phyloP scores from a whole-genome alignment of 1,140 invertebrate genomes.

The Reticulitermes speratus region DNA sequence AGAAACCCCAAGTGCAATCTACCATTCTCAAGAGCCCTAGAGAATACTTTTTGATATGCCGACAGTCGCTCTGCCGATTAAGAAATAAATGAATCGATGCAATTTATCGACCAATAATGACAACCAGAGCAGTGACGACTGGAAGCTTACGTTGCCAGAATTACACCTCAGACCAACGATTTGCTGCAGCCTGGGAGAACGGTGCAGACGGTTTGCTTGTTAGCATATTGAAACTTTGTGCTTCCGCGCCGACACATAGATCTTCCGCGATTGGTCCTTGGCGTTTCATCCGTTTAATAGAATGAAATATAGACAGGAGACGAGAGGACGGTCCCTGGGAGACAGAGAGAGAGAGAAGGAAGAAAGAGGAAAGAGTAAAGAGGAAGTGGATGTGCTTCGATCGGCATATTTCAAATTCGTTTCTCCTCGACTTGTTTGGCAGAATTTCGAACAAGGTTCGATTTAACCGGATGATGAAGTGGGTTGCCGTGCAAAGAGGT shows the following conservation, averaged over 20 bases:
- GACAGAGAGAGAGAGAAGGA: neutral
- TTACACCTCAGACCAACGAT: no score
- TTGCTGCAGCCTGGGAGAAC: neutral
- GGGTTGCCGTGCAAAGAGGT: neutral
- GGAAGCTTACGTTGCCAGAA: no score
- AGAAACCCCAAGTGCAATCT: no score
- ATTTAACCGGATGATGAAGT: constrained; percentile 19
- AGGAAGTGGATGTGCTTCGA: neutral
- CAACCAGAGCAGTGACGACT: no score
- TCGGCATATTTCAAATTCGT: constrained; percentile 8
- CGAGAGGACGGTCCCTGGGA: neutral
- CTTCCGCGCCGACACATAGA: neutral
- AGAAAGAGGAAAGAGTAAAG: neutral
- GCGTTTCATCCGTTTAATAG: constrained; percentile 6
- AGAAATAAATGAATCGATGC: no score
- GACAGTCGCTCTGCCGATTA: no score
- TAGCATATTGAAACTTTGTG: neutral
- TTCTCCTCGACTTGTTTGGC: neutral
- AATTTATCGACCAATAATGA: no score
- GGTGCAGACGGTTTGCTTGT: neutral
- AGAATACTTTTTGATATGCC: no score
- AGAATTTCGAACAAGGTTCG: constrained; percentile 18
- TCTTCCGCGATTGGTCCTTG: constrained; percentile 9
- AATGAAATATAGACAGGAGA: neutral
- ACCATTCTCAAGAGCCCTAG: no score